phyloP scores from a whole-genome alignment of 92 coral and sea anemone species.

The Pocillopora meandrina region DNA sequence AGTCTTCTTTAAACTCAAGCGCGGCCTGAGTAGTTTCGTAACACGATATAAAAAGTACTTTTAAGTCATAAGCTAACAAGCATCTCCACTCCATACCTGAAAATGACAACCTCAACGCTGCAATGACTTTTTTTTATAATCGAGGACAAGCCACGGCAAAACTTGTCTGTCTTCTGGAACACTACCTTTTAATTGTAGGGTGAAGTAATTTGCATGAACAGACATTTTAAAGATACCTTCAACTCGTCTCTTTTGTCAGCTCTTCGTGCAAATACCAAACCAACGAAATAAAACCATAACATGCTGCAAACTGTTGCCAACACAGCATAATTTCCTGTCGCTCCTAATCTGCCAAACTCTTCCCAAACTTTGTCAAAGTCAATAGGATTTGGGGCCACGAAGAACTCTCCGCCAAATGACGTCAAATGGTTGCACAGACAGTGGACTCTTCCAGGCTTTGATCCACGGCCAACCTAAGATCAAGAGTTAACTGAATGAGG shows the following conservation, averaged over 20 bases:
- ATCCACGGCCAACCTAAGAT: constrained; percentile 21
- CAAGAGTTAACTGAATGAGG: background rate
- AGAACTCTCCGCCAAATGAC: constrained; percentile 82
- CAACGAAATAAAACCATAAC: constrained; percentile 62
- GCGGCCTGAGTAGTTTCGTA: too few relatives aligned
- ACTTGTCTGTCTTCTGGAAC: too few relatives aligned
- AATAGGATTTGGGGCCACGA: constrained; percentile 79
- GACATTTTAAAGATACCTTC: constrained; percentile 57
- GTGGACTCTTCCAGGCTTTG: constrained; percentile 35
- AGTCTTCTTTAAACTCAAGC: too few relatives aligned
- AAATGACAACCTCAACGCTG: too few relatives aligned
- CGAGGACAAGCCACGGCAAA: too few relatives aligned
- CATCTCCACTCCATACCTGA: too few relatives aligned
- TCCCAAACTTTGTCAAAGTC: constrained; percentile 65
- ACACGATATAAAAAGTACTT: too few relatives aligned
- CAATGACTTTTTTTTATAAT: too few relatives aligned
- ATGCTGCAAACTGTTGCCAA: constrained; percentile 78
- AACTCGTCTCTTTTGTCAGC: constrained; percentile 69
- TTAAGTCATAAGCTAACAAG: too few relatives aligned
- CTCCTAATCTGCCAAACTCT: constrained; percentile 60
- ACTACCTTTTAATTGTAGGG: too few relatives aligned
- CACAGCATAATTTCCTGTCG: constrained; percentile 72
- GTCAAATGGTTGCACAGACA: constrained; percentile 78
- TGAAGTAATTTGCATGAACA: background rate
- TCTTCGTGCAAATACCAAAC: constrained; percentile 70